Conservation (phyloP, 2,113 vertebrate species). For the Rhegmatorhina hoffmannsi region DNA sequence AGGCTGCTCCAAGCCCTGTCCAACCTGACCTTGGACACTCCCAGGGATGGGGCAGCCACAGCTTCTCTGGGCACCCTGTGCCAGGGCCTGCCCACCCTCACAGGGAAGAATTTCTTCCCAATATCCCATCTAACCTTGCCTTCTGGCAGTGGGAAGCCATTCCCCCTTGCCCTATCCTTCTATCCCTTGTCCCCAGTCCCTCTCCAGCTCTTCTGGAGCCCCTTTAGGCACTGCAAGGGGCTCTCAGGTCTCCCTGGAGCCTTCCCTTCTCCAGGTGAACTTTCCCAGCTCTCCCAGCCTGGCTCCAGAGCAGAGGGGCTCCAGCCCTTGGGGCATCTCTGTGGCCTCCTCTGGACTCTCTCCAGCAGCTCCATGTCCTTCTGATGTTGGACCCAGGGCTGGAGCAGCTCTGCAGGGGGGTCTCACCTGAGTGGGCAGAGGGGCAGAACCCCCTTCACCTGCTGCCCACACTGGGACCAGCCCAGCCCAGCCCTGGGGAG, state of each 20-base stretch:
- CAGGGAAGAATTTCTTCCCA: not conserved
- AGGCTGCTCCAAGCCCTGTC: not conserved
- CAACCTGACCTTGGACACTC: not conserved
- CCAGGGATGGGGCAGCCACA: not conserved
- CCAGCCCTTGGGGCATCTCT: not conserved
- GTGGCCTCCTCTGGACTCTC: not conserved
- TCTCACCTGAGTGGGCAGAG: not conserved
- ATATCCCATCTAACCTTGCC: not conserved
- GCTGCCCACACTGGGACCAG: not conserved
- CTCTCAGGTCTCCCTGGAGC: not conserved
- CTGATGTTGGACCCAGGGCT: not conserved
- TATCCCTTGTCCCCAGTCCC: rapidly evolving
- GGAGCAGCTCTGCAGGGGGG: not conserved
- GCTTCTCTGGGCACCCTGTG: not conserved
- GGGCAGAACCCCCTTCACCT: not conserved
- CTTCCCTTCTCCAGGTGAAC: not conserved
- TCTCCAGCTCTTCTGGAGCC: not conserved
- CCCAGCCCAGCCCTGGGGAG: too few species aligned
- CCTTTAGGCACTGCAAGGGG: not conserved
- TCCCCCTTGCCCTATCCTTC: not conserved
- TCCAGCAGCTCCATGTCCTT: not conserved
- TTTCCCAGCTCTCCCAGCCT: not conserved
- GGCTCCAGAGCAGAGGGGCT: not conserved
- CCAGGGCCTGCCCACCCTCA: not conserved
- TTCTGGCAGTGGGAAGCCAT: not conserved